These are phyloP conservation scores for Chelonoidis abingdonii DNA, from an alignment of 2,113 vertebrate species.

Conservation along the genomic window DNA sequence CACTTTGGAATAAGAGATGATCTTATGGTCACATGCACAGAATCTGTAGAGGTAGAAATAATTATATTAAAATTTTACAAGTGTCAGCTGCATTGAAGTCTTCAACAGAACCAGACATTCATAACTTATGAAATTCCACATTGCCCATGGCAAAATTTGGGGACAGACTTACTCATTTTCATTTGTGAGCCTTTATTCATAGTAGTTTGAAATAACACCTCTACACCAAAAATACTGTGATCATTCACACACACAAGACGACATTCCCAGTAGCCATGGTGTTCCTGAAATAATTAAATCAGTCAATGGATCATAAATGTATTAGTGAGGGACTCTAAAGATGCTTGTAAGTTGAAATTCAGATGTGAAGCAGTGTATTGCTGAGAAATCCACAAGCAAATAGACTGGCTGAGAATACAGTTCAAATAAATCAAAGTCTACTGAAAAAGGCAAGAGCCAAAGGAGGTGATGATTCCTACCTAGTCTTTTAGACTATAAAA, in stretches of 20 bases:
- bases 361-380: neutral
- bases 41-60: neutral
- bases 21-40: neutral
- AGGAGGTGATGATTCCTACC: neutral
- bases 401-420: neutral
- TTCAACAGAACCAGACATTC: neutral
- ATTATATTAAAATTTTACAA: accelerated
- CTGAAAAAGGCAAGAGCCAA: neutral
- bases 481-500: neutral
- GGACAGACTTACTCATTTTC: neutral
- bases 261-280: accelerated
- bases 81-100: neutral
- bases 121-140: neutral
- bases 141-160: slow-evolving; percentile 5
- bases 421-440: neutral
- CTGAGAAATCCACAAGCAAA: neutral
- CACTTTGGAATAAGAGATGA: neutral
- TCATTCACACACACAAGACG: neutral
- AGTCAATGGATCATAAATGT: neutral
- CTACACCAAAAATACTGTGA: neutral
- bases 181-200: neutral
- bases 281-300: accelerated
- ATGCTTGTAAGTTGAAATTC: accelerated
- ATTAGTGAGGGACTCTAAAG: accelerated
- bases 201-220: neutral